Base-by-base conservation (phyloP, 2,888 invertebrate genomes). In the Acanthococcus lagerstroemiae region DNA sequence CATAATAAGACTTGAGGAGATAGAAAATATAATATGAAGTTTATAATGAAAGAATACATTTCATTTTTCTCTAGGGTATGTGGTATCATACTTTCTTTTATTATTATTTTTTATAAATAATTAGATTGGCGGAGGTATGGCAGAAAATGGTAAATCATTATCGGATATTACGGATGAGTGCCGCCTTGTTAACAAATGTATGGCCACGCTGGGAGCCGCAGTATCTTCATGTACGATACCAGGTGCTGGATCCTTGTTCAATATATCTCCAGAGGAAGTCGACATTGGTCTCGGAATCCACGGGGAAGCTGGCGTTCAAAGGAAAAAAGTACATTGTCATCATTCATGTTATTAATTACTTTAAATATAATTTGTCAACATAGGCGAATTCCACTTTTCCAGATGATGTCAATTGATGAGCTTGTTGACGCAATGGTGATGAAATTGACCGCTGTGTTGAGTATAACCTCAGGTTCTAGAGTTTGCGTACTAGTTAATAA, bases 401-500 rank as follows among this genome's bases (percentile, higher is more conserved):
- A 70, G 70, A 55, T 69, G 27, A 26, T 56, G 44, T 25, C 71
- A 48, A 69, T 71, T 17, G 50, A 65, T 26, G 67, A 70, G 54
- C 56, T 71, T 17, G 69, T 71, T 3, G 25, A 55, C 25, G 57
- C 67, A 44, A 68, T 71, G 26, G 50, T 72, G 24, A 67, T 69
- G 37, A 70, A 70, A 61, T 69, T 72, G 46, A 44, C 69, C 21
- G 56, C 26, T 30, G 68, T 69, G 24, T 57, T 72, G 9, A 17
- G 67, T 7, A 52, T 71, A 25, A 25, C 54, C 17, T 57, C 67
- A 19, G 70, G 26, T 67, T 74, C 73, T 22, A 72, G 74, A 60
- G 82, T 88, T 1, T 85, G 82, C 0, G 79, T 86, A 7, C 78
- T 90, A 71, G 75, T 93, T 4, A 90, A 90, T 76, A 93, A 92